These are phyloP conservation scores for Calameuta filiformis DNA, from an alignment of 2,888 invertebrate genomes.

Conservation along the genomic window DNA sequence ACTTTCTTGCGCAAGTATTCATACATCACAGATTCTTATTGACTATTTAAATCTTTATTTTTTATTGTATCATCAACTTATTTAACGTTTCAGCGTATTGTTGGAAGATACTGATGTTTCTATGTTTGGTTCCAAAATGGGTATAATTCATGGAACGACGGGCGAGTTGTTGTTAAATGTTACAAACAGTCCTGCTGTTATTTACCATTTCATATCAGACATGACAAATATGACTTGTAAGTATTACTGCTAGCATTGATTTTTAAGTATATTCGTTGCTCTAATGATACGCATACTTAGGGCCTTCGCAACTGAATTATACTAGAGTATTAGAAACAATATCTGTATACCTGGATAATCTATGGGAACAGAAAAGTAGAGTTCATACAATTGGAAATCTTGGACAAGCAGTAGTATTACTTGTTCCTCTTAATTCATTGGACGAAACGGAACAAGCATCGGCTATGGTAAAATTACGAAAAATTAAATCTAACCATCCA, in stretches of 20 bases:
- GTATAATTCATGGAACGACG: constrained; percentile 73
- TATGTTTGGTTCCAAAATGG: constrained; percentile 71
- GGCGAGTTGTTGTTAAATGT: constrained; percentile 73
- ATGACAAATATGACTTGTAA: constrained; percentile 41
- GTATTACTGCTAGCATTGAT: constrained; percentile 11
- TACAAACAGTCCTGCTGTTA: constrained; percentile 69
- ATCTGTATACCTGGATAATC: constrained; percentile 36
- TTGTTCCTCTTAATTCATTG: constrained; percentile 38
- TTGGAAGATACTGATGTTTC: constrained; percentile 72
- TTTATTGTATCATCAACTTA: background rate
- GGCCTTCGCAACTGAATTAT: constrained; percentile 47
- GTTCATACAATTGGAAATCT: constrained; percentile 40
- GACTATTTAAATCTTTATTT: constrained; percentile 4
- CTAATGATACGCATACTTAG: constrained; percentile 24
- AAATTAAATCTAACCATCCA: constrained; percentile 46
- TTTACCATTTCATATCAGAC: constrained; percentile 50
- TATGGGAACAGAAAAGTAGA: constrained; percentile 37
- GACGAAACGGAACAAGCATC: constrained; percentile 30
- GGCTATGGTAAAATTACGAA: constrained; percentile 31
- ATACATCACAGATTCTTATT: background rate
- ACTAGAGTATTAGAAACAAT: constrained; percentile 32
- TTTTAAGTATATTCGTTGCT: background rate
- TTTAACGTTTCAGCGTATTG: constrained; percentile 67
- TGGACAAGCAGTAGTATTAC: constrained; percentile 48
- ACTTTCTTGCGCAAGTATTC: constrained; percentile 42